Evolutionary conservation across 2,888 invertebrate genomes (phyloP), one percentile per base, ranked within the genome.

Genomic region (Ormyrus thymus): DNA sequence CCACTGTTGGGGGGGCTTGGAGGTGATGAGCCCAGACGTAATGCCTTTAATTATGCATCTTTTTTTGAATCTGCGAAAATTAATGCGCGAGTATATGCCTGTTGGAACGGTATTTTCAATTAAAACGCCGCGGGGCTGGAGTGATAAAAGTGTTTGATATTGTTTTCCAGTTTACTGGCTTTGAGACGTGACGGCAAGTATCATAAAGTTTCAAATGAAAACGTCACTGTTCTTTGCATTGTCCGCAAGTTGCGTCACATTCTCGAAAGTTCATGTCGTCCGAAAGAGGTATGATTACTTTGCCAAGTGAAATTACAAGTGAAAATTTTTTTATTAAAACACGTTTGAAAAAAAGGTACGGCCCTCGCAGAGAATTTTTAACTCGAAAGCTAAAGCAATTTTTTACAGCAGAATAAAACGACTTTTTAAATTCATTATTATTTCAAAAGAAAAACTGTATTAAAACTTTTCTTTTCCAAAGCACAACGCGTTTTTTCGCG

Each of bases 141-240:
- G 4, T 29, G 13, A 7, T 13, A 7, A n/a, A 55, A 5, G 13
- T 2, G 55, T 13, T 55, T 55, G 8, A n/a, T 55, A 55, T 43
- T 61, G 45, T 61, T 61, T 11, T 61, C 9, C 55, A 43, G 10
- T 61, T 29, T n/a, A 10, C 45, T 43, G 61, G 29, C 43, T 15
- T 3, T 5, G 13, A 1, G 15, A 15, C 58, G 15, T 29, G 29
- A n/a, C 62, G n/a, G 48, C 48, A 62, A 62, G 62, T 62, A 46
- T 46, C 45, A 62, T 48, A 48, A 62, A 62, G n/a, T 61, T 48
- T 62, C n/a, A 48, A 62, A 62, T 62, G 62, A 62, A 46, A 62
- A 62, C 62, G 62, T 62, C 48, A 62, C 62, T 11, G 62, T 62
- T 62, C 62, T 62, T 62, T 62, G 62, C 48, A 61, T 61, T 45